Conservation (phyloP, 1,140 invertebrate species). For the Bombus confusus region DNA sequence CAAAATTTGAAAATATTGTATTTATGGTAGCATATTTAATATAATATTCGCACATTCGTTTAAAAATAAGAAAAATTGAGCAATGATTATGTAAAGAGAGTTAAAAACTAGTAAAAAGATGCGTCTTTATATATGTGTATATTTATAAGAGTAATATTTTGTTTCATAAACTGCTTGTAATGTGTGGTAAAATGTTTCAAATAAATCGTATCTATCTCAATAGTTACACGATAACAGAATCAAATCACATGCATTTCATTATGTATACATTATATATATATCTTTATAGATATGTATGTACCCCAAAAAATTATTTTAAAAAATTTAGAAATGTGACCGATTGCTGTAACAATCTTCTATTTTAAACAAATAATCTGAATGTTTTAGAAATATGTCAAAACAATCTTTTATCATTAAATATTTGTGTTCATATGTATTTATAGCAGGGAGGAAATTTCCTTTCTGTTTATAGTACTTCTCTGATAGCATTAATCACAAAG, state of each 20-base stretch:
- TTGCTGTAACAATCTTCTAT: neutral
- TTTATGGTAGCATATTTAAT: neutral
- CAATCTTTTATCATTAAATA: neutral
- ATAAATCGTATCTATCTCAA: neutral
- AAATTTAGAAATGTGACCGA: neutral
- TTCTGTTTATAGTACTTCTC: too few relatives aligned
- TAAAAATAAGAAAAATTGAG: neutral
- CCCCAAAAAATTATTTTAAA: neutral
- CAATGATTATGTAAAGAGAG: neutral
- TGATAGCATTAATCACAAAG: neutral
- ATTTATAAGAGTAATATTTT: conserved; percentile 6
- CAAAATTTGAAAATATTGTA: neutral
- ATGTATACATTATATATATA: neutral
- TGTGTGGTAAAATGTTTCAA: neutral
- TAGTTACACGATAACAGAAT: conserved; percentile 5
- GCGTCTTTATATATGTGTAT: neutral
- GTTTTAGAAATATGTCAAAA: neutral
- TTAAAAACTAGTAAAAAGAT: neutral
- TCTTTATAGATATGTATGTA: too few relatives aligned
- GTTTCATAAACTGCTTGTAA: neutral
- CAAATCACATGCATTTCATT: neutral
- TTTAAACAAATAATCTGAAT: neutral
- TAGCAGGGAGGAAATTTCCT: neutral
- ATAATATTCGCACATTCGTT: neutral
- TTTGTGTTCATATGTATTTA: conserved; percentile 13